Conservation (phyloP, 2,113 vertebrate species). For the Pedetes capensis region DNA sequence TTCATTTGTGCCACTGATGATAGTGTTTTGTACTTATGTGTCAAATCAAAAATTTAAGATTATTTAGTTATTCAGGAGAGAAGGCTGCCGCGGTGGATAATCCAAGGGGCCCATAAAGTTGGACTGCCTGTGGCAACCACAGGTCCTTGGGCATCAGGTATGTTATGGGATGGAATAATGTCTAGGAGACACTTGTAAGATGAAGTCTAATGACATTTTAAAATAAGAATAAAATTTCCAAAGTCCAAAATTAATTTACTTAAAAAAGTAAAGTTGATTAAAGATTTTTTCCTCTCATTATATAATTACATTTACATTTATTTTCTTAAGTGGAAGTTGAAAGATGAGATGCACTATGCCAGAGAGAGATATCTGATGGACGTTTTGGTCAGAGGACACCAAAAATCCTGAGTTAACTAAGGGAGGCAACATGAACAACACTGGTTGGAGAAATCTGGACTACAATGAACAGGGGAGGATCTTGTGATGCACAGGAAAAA, state of each 20-base stretch:
- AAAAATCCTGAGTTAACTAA: neutral
- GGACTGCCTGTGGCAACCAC: neutral
- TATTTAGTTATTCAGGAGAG: neutral
- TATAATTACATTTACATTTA: neutral
- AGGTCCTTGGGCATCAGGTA: neutral
- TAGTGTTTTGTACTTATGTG: neutral
- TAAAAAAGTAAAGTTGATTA: neutral
- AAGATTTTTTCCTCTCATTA: neutral
- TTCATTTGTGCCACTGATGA: neutral
- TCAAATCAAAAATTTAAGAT: neutral
- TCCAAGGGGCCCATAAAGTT: neutral
- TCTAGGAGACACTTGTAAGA: neutral
- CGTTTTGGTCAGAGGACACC: neutral
- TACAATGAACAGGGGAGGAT: neutral
- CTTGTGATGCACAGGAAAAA: neutral
- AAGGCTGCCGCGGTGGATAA: neutral
- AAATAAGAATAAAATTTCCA: neutral
- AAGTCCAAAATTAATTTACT: neutral
- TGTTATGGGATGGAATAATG: neutral
- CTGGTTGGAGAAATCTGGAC: neutral
- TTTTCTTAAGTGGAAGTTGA: slow-evolving; percentile 2
- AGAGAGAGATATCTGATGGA: neutral
- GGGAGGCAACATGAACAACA: neutral
- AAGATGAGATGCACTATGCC: neutral
- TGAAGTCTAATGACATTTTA: neutral